These are phyloP conservation scores for Lydus trimaculatus DNA, from an alignment of 2,888 invertebrate genomes.

Conservation along the genomic window DNA sequence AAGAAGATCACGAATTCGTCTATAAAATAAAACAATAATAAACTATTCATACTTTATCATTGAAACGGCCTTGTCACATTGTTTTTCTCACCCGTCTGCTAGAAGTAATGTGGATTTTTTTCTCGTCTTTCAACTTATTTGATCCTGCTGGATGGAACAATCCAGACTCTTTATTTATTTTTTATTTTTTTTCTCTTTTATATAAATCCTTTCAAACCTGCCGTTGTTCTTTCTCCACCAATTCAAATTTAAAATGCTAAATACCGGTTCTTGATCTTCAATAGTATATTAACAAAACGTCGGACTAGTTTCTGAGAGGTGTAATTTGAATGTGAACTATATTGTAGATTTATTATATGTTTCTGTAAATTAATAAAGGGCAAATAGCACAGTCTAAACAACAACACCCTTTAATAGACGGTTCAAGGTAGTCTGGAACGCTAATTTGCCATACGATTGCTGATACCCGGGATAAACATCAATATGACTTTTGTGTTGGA, in stretches of 20 bases:
- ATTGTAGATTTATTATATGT: slow-evolving; percentile 4
- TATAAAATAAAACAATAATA: background rate
- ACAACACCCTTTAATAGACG: slow-evolving; percentile 28
- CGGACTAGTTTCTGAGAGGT: slow-evolving; percentile 35
- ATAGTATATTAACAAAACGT: slow-evolving; percentile 35
- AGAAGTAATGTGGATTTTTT: background rate
- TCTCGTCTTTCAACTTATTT: background rate
- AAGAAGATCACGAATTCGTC: too few species aligned
- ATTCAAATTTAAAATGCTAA: slow-evolving; percentile 39
- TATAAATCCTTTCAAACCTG: slow-evolving; percentile 24
- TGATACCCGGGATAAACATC: slow-evolving; percentile 13
- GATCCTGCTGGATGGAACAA: background rate
- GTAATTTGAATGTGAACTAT: slow-evolving; percentile 33
- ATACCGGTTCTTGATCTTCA: slow-evolving; percentile 40
- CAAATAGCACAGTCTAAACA: slow-evolving; percentile 31
- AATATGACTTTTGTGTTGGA: background rate
- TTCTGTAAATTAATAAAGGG: slow-evolving; percentile 14
- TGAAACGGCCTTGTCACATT: background rate
- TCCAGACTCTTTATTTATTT: slow-evolving; percentile 6
- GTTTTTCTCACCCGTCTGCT: background rate
- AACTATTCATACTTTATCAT: background rate
- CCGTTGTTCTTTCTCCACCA: slow-evolving; percentile 20
- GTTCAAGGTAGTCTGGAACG: slow-evolving; percentile 42
- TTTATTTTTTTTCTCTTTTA: slow-evolving; percentile 14
- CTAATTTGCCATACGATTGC: slow-evolving; percentile 36